Base-by-base conservation (phyloP, 1,140 invertebrate genomes). In the Hyposmocoma kahamanoa region DNA sequence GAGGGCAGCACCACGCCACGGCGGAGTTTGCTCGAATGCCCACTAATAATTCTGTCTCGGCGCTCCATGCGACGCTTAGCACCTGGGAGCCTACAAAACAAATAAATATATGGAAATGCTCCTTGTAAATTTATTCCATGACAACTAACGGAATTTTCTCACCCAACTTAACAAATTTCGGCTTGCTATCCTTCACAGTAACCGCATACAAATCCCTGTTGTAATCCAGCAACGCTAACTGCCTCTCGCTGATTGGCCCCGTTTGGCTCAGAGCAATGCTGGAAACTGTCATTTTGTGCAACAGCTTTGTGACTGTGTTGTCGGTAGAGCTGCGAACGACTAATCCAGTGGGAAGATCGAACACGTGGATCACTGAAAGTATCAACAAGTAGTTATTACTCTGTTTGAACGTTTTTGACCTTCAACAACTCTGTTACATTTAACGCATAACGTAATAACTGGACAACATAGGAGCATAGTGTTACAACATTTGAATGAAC, bases 301-400 rank as follows among this genome's bases (percentile, higher is more conserved):
- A 78, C 46, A 86, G 88, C 87, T 74, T 88, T 59, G 74, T 86
- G 78, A 87, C 85, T 15, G 90, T 90, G 75, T 95, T 94, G 34
- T 87, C 84, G 0, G 74, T 58, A 21, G 83, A 82, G 46, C 63
- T 91, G 84, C 60, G 92, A 71, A 55, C 90, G 79, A 86, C 94
- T 90, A 63, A 91, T 91, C 77, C 90, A 89, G 56, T 90, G 68
- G 86, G 86, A 9, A 96, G 85, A 73, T 98, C 96, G 72, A 96
- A 92, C n/a, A 98, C 88, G 61, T 97, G 93, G 22, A 97, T 86
- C 20, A 91, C 93, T 96, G 71, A 54, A 90, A 89, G n/a, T n/a
- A n/a, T n/a, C n/a, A n/a, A n/a, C n/a, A n/a, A n/a, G n/a, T n/a
- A n/a, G n/a, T n/a, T n/a, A n/a, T n/a, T n/a, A n/a, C n/a, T n/a